Evolutionary conservation across 2,113 vertebrate species (phyloP), one percentile per base, ranked within the genome.

Genomic region (Corythornis madagascariensis): DNA sequence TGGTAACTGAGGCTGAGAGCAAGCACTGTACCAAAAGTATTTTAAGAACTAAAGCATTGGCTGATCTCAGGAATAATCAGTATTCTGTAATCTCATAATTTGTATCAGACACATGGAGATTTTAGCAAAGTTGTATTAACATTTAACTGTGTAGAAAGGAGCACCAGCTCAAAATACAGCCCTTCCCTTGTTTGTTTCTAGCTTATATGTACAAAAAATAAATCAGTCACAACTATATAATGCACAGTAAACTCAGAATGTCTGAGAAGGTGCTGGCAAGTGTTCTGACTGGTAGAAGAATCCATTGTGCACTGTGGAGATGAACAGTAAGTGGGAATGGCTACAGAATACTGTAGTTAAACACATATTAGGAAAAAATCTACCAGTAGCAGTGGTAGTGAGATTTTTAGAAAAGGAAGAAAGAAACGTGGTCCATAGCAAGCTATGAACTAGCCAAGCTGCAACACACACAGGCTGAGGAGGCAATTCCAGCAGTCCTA

Each of bases 401-500:
- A 65, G 16, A 2, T 56, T 40, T 24, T 53, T 60, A 48, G 55
- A 70, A 67, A 72, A 26, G 20, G 6, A 33, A 55, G 47, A 66
- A 73, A 71, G 65, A 22, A 56, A 31, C 4, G 38, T n/a, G 53
- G 11, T 55, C 55, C 21, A 0, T 7, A n/a, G 12, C 5, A 66
- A 63, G 50, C 13, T 70, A 11, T 20, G 26, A 48, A 67, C 56
- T 45, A 81, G 69, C 25, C 74, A 6, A 14, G 72, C n/a, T 61
- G 50, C 59, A 45, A 2, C 26, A 3, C 26, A 18, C 33, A 13
- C 17, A 20, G 42, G 73, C 50, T 1, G 2, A 20, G 70, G 70
- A 9, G 11, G 50, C 48, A 47, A 13, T 0, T 38, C 71, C 43
- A 22, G 50, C 83, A 70, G 80, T 2, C 29, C 33, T 0, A 0